phyloP scores from a whole-genome alignment of 2,113 vertebrate species.

The Perca flavescens region DNA sequence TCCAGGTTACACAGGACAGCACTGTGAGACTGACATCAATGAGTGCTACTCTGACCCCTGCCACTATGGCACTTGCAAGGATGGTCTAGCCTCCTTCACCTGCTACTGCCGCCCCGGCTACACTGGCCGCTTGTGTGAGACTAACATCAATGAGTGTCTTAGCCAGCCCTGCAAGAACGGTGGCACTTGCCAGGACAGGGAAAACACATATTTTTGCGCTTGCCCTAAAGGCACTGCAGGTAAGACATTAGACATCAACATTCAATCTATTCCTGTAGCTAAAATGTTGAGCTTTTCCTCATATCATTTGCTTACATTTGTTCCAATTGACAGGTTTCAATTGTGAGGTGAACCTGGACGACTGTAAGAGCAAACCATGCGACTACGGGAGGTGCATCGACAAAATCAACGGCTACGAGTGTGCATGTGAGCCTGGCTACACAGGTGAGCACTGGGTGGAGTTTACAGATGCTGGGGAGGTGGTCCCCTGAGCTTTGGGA shows the following conservation, averaged over 20 bases:
- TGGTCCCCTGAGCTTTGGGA: conserved; percentile 72
- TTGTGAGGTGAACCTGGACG: conserved; percentile 94
- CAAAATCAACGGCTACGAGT: conserved; percentile 95
- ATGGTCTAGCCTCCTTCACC: conserved; percentile 90
- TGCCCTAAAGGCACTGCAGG: conserved; percentile 96
- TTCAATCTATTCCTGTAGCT: neutral
- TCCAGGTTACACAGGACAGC: conserved; percentile 89
- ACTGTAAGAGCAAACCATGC: conserved; percentile 93
- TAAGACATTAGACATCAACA: conserved; percentile 61
- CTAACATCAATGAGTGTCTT: conserved; percentile 95
- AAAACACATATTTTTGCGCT: conserved; percentile 90
- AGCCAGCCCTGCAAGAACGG: conserved; percentile 95
- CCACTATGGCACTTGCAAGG: conserved; percentile 93
- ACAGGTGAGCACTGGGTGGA: conserved; percentile 79
- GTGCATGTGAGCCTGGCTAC: conserved; percentile 92
- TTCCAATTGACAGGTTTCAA: conserved; percentile 85
- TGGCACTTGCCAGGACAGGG: conserved; percentile 92
- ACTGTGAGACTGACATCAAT: conserved; percentile 92
- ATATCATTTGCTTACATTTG: neutral
- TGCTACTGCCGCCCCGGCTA: conserved; percentile 92
- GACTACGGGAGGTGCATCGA: conserved; percentile 94
- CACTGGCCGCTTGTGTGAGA: conserved; percentile 92
- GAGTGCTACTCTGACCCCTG: conserved; percentile 94
- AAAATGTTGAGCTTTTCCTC: neutral
- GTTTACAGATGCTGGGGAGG: conserved; percentile 69